Base-by-base conservation (phyloP, 2,888 invertebrate species). In the Tanytarsus gracilentus region DNA sequence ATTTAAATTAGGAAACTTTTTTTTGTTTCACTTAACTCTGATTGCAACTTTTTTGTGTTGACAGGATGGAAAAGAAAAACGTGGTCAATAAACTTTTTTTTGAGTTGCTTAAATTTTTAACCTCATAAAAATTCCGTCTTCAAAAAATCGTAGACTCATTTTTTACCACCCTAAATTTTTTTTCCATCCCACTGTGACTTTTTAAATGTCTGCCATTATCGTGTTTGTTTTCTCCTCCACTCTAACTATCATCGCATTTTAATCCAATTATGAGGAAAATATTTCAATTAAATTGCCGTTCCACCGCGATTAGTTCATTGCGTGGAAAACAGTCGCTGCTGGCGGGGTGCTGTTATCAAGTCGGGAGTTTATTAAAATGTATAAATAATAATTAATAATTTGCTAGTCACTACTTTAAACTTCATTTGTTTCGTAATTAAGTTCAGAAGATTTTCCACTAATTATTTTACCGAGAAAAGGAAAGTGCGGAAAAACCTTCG, bases 351-450 rank as follows among this genome's bases (percentile, higher is more conserved):
- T 36, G 16, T 36, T 36, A 36, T 4, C 39, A 14, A 30, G 30
- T 30, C 9, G 8, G 40, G 14, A 16, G 16, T 26, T 50, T 26
- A 50, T 50, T 50, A 26, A 26, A 23, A 23, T 5, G 21, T 50
- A 7, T 26, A 11, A 25, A n/a, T 11, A 33, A 33, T 33, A 33
- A 33, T 33, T 49, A 53, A 53, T 53, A 53, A 36, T 53, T 53
- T 53, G 53, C 16, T 53, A 33, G 33, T 53, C 33, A 53, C n/a
- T n/a, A n/a, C n/a, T n/a, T n/a, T n/a, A 8, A 53, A 16, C 33
- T 36, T 53, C 53, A 53, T 53, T 53, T 33, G 36, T 33, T 53
- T 53, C 25, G 53, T 33, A 53, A 53, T 33, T 53, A 53, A 53
- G 21, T 53, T 9, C 36, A 36, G 16, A 36, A 36, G n/a, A 36